These are phyloP conservation scores for Oryzias sinensis DNA, from an alignment of 2,797 vertebrate genomes.

Conservation along the genomic window DNA sequence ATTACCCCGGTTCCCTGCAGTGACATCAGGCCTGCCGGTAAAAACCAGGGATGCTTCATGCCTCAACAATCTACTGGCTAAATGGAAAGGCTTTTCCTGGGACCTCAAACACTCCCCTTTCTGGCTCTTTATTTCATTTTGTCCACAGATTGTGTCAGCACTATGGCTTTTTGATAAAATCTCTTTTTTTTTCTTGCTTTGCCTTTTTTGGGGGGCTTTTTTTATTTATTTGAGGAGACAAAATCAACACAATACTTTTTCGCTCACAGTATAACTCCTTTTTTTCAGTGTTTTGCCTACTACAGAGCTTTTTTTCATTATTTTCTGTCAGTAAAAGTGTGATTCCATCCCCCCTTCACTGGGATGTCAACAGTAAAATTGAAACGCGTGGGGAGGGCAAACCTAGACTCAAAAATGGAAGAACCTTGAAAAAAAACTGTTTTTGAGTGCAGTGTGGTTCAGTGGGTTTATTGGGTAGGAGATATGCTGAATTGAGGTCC, in stretches of 20 bases:
- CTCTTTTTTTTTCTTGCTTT: neutral
- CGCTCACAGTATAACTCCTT: neutral
- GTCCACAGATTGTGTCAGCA: constrained; percentile 13
- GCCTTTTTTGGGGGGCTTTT: too few species aligned
- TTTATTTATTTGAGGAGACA: neutral
- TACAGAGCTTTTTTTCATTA: neutral
- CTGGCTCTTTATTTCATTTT: constrained; percentile 28
- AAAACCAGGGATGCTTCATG: constrained; percentile 81
- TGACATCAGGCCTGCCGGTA: constrained; percentile 77
- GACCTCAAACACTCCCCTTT: constrained; percentile 72
- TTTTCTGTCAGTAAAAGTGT: constrained; percentile 41
- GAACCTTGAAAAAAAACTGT: constrained; percentile 44
- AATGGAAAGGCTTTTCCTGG: constrained; percentile 79
- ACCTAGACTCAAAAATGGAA: constrained; percentile 62
- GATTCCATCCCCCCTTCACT: constrained; percentile 27
- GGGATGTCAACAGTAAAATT: constrained; percentile 57
- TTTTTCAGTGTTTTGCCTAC: neutral
- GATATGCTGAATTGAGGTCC: constrained; percentile 52
- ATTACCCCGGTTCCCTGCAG: constrained; percentile 79
- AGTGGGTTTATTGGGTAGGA: constrained; percentile 62
- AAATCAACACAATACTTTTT: neutral
- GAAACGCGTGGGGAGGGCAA: constrained; percentile 52
- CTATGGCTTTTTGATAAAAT: constrained; percentile 4
- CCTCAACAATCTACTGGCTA: constrained; percentile 82
- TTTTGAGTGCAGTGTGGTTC: constrained; percentile 58